Base-by-base conservation (phyloP, 2,888 invertebrate species). In the Adelphocoris suturalis region DNA sequence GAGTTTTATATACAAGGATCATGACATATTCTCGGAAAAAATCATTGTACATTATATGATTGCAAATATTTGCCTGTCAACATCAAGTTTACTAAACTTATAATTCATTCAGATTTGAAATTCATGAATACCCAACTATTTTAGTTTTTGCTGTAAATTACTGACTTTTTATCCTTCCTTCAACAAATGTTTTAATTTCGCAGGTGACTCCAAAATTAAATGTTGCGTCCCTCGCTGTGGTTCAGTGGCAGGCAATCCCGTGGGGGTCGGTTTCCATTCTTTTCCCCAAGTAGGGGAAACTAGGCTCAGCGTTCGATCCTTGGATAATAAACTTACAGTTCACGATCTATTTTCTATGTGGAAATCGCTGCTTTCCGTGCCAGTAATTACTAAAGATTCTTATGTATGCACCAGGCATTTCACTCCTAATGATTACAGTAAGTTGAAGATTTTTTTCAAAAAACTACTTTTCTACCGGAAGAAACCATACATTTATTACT, bases 351-450 rank as follows among this genome's bases (percentile, higher is more conserved):
- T 27, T 28, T 57, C 61, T 9, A 61, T 89, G 61, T 89, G 89
- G 89, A 89, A 82, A 48, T 82, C 80, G 3, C 82, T 89, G 23
- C 80, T 89, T 13, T 89, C 89, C 4, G 82, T 82, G 12, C 47
- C 46, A 16, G n/a, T 13, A 23, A 47, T 82, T n/a, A 28, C 81
- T 16, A 23, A 23, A 7, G 48, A 82, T 57, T 46, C 61, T 11
- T 81, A 47, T 61, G 82, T 89, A 9, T 89, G 89, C 68, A 82
- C 89, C 0, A 55, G 68, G 48, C 89, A 89, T 75, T 89, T 89
- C 48, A 89, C 89, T 12, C n/a, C 81, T 12, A 78, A 81, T 37
- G 68, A 89, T 28, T 89, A 89, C 82, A 89, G 89, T 82, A 48
- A 88, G 78, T 48, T 1, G n/a, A 82, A n/a, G n/a, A n/a, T 37